Percentiles rank a stretch among this genome's conserved stretches.
These are phyloP conservation scores for Seira musarum DNA, from an alignment of 2,888 invertebrate genomes.

Conservation along the genomic window DNA sequence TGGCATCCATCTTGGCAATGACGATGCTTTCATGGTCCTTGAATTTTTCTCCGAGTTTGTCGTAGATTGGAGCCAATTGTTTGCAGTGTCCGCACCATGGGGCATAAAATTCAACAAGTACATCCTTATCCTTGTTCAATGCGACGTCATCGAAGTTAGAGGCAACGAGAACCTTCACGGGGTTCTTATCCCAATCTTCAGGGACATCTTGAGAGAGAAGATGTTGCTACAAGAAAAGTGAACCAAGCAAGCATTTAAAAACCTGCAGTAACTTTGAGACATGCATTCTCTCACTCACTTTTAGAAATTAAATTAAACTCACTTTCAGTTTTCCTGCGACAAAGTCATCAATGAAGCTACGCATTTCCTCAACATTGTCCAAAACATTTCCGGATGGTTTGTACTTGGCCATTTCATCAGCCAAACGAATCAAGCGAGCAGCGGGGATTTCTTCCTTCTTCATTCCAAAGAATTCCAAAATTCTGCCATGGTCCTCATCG, in stretches of 20 bases:
- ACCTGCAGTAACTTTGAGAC: too few species aligned
- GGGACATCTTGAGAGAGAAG: constrained; percentile 94
- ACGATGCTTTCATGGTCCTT: constrained; percentile 86
- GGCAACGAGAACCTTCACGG: constrained; percentile 94
- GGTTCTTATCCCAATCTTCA: constrained; percentile 96
- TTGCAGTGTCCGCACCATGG: constrained; percentile 92
- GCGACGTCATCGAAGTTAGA: constrained; percentile 97
- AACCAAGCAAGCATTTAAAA: too few species aligned
- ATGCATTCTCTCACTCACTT: too few species aligned
- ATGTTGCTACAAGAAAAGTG: constrained; percentile 80
- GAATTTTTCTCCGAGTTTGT: constrained; percentile 92
- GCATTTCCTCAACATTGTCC: constrained; percentile 75
- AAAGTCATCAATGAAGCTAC: constrained; percentile 90
- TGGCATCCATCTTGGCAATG: constrained; percentile 99
- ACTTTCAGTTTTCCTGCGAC: constrained; percentile 91
- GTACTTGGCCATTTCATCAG: constrained; percentile 98
- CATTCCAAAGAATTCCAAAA: constrained; percentile 99
- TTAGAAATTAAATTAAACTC: constrained; percentile 34
- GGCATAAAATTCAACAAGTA: constrained; percentile 99
- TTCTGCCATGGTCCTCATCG: constrained; percentile 96
- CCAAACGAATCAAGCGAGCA: constrained; percentile 92
- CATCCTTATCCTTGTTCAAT: constrained; percentile 88
- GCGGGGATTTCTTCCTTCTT: constrained; percentile 93
- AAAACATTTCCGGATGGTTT: constrained; percentile 88
- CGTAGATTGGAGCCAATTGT: constrained; percentile 96